Evolutionary conservation across 2,113 vertebrate species (phyloP).

Genomic region (Vulpes vulpes): DNA sequence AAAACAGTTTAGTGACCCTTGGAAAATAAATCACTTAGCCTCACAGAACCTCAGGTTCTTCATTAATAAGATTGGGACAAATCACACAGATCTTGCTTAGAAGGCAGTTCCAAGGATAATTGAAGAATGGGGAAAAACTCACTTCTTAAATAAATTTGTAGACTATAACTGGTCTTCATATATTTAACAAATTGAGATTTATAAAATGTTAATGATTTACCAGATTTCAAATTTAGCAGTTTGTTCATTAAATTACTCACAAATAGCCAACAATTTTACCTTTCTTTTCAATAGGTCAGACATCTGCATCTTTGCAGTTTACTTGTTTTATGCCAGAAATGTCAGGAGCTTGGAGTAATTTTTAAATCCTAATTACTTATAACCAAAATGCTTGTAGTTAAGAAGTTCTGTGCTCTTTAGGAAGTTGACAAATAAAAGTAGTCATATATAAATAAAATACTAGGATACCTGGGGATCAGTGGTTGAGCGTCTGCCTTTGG

Average conservation of each 20-base stretch:
- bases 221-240: background rate
- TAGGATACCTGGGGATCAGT: background rate
- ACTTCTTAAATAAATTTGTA: background rate
- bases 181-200: background rate
- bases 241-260: background rate
- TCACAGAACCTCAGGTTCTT: background rate
- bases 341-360: background rate
- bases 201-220: background rate
- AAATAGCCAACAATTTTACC: background rate
- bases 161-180: background rate
- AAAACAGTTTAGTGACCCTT: background rate
- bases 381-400: constrained; percentile 28
- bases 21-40: background rate
- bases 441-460: background rate
- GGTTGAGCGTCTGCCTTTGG: too few relatives aligned
- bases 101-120: background rate
- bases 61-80: background rate
- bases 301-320: background rate
- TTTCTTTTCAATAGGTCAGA: background rate
- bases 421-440: background rate
- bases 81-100: background rate
- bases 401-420: background rate
- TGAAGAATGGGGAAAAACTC: background rate
- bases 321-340: background rate
- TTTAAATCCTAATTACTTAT: background rate